Evolutionary conservation across 1,140 invertebrate genomes (phyloP).

Genomic region (Marisa cornuarietis): DNA sequence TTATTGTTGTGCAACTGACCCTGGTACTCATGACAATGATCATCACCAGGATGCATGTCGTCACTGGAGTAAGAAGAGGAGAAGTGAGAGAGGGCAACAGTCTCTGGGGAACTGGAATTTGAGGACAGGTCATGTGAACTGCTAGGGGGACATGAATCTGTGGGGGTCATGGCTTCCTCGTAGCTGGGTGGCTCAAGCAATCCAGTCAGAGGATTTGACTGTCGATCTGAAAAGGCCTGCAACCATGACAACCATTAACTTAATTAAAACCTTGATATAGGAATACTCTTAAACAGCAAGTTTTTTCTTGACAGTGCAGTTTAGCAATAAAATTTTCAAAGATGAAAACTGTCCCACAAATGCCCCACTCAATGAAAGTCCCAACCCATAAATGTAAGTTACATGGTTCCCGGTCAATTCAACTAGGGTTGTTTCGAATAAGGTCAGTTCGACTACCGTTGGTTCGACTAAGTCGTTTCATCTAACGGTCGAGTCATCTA

Average conservation of each 20-base stretch:
- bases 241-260: not conserved
- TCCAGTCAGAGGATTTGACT: not conserved
- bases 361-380: too few species aligned
- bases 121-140: slow-evolving; percentile 9
- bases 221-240: slow-evolving; percentile 5
- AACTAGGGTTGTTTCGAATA: too few species aligned
- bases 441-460: too few species aligned
- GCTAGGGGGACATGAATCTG: not conserved
- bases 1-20: not conserved
- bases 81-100: slow-evolving; percentile 7
- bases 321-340: not conserved
- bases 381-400: too few species aligned
- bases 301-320: not conserved
- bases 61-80: slow-evolving; percentile 19
- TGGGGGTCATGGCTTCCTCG: slow-evolving; percentile 24
- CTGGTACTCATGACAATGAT: not conserved
- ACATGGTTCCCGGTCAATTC: too few species aligned
- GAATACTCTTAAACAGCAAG: too few species aligned
- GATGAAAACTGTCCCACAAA: not conserved
- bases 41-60: not conserved
- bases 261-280: too few species aligned
- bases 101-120: slow-evolving; percentile 9
- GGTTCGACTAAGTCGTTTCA: too few species aligned
- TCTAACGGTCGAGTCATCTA: too few species aligned
- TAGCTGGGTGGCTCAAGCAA: slow-evolving; percentile 27